Conservation (phyloP, 2,113 vertebrate species). For the Poeciliopsis occidentalis region DNA sequence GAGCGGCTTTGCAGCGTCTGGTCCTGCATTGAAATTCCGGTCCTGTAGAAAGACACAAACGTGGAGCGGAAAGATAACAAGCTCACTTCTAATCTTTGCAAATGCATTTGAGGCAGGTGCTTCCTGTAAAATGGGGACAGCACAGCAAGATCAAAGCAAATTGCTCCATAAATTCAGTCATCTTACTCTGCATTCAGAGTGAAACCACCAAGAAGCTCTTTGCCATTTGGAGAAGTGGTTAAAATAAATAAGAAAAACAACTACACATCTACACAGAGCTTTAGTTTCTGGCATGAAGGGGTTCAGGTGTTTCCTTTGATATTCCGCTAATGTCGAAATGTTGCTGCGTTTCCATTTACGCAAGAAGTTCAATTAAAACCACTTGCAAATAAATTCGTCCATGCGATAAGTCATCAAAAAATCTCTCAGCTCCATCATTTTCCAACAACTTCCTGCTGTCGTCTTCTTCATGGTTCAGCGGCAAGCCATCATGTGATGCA, state of each 20-base stretch:
- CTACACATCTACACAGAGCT: slow-evolving; percentile 28
- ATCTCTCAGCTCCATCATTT: too few species aligned
- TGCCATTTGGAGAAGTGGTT: slow-evolving; percentile 17
- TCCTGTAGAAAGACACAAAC: slow-evolving; percentile 61
- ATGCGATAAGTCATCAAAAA: too few species aligned
- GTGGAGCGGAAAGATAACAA: slow-evolving; percentile 70
- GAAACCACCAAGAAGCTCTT: slow-evolving; percentile 51
- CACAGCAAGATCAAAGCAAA: slow-evolving; percentile 59
- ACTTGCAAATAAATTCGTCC: too few species aligned
- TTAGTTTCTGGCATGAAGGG: neutral
- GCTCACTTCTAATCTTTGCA: slow-evolving; percentile 67
- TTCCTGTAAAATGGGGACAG: slow-evolving; percentile 61
- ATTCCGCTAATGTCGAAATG: too few species aligned
- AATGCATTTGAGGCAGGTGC: slow-evolving; percentile 66
- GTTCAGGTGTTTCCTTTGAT: slow-evolving; percentile 12
- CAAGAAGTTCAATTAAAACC: too few species aligned
- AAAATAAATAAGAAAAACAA: slow-evolving; percentile 5
- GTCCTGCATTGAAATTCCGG: slow-evolving; percentile 73
- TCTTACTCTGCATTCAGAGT: slow-evolving; percentile 32
- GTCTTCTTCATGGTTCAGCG: too few species aligned
- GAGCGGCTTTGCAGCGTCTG: slow-evolving; percentile 59
- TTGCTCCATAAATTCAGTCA: slow-evolving; percentile 56
- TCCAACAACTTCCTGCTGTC: too few species aligned
- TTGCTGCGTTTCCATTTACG: too few species aligned
- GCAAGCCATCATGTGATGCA: too few species aligned